Conservation (phyloP, 2,888 invertebrate species). For the Lasioglossum calceatum region DNA sequence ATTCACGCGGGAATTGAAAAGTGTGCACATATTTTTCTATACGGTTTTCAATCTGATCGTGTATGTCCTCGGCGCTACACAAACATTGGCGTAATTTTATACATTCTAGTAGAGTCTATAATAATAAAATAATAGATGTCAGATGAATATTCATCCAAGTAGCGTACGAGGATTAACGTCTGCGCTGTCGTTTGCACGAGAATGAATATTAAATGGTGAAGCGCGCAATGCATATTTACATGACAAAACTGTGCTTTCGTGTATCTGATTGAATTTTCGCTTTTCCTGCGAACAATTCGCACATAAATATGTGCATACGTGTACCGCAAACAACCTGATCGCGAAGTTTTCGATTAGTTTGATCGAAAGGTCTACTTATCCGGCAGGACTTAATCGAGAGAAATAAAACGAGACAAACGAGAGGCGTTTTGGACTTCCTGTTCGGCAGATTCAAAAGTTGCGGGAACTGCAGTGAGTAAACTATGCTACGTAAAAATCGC, state of each 20-base stretch:
- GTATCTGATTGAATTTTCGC: too few species aligned
- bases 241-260: too few species aligned
- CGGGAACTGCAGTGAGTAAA: conserved; percentile 78
- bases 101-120: not conserved
- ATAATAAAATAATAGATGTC: not conserved
- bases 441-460: conserved; percentile 78
- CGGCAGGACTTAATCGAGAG: not conserved
- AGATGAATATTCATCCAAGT: too few species aligned
- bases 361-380: not conserved
- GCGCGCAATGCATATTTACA: too few species aligned
- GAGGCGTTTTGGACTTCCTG: conserved; percentile 78
- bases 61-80: not conserved
- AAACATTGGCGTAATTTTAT: not conserved
- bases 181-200: too few species aligned
- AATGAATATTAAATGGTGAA: too few species aligned
- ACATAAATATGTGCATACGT: not conserved
- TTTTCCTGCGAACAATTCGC: too few species aligned
- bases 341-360: not conserved
- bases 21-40: not conserved
- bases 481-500: not conserved
- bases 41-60: not conserved
- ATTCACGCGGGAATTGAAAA: conserved; percentile 29
- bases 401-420: conserved; percentile 60
- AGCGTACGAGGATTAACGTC: too few species aligned
- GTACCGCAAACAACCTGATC: not conserved